Evolutionary conservation across 2,113 vertebrate genomes (phyloP).

Genomic region (Mystacornis crossleyi): DNA sequence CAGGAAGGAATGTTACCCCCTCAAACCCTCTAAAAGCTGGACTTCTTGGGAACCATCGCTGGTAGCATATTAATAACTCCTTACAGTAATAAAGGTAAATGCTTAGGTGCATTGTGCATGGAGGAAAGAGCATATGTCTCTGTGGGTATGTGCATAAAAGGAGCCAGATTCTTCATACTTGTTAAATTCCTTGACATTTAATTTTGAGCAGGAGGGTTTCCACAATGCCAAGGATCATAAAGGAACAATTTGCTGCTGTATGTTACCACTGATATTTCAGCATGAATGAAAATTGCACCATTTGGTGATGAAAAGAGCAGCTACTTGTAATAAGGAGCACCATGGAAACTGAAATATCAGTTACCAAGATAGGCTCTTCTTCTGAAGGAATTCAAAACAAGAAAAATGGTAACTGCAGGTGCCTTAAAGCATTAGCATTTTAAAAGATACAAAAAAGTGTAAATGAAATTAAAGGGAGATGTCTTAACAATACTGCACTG

Average conservation of each 20-base stretch:
- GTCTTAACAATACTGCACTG: neutral
- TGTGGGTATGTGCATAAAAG: neutral
- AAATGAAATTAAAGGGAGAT: slow-evolving; percentile 36
- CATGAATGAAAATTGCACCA: slow-evolving; percentile 47
- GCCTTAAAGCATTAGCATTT: slow-evolving; percentile 25
- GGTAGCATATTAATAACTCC: neutral
- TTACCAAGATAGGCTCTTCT: slow-evolving; percentile 3
- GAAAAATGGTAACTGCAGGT: neutral
- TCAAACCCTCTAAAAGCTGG: neutral
- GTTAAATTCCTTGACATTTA: slow-evolving; percentile 53
- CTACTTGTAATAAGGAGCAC: slow-evolving; percentile 39
- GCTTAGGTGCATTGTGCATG: neutral
- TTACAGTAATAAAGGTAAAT: neutral
- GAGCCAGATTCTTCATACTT: neutral
- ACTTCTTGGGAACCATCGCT: neutral
- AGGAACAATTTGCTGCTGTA: slow-evolving; percentile 55
- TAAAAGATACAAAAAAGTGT: slow-evolving; percentile 5
- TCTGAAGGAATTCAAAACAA: slow-evolving; percentile 21
- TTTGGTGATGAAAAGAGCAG: slow-evolving; percentile 42
- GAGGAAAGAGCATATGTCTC: neutral
- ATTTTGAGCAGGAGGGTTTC: slow-evolving; percentile 35
- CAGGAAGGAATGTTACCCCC: neutral
- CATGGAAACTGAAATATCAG: slow-evolving; percentile 61
- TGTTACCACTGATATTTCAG: slow-evolving; percentile 53
- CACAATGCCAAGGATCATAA: slow-evolving; percentile 56